Base-by-base conservation (phyloP, 2,797 vertebrate genomes). In the Enteromius viviparus region DNA sequence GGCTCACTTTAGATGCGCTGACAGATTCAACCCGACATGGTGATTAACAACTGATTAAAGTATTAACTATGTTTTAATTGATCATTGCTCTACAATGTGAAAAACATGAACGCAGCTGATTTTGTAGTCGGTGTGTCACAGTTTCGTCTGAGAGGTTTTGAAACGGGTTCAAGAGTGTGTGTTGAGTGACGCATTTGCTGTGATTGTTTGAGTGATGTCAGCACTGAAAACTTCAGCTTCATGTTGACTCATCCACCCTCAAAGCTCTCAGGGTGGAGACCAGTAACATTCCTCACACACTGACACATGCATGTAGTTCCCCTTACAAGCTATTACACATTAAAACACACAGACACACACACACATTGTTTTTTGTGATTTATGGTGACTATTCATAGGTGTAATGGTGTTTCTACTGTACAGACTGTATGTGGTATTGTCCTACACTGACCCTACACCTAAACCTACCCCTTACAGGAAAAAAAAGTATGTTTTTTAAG, bases 281-380 rank as follows among this genome's bases (percentile, higher is more conserved):
- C 68, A 76, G 26, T 26, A 84, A 71, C 79, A 88, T 87, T 87
- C 83, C 84, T 84, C 40, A 85, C 45, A 68, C 80, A 72, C 74
- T 65, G 45, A 37, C n/a, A 51, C 32, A 49, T 26, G 64, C 8
- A 10, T 68, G 32, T n/a, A 23, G 8, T 55, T 68, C 34, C 15
- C 10, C n/a, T 53, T 66, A 42, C 34, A 69, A 4, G n/a, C 1
- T 53, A 17, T 6, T 34, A 42, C n/a, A 53, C 21, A 26, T 74
- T 37, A 21, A 29, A 10, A 64, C 40, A 77, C 42, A 42, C 34
- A 34, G 3, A 37, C 34, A 37, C 34, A 5, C 26, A 26, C 26
- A 26, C 40, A 42, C 7, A 42, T 32, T 51, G 15, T 0, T 49
- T 37, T 37, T 37, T 37, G 34, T 37, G 34, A 7, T 37, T 37